Base-by-base conservation (phyloP, 1,140 invertebrate genomes). In the Eriocheir sinensis region DNA sequence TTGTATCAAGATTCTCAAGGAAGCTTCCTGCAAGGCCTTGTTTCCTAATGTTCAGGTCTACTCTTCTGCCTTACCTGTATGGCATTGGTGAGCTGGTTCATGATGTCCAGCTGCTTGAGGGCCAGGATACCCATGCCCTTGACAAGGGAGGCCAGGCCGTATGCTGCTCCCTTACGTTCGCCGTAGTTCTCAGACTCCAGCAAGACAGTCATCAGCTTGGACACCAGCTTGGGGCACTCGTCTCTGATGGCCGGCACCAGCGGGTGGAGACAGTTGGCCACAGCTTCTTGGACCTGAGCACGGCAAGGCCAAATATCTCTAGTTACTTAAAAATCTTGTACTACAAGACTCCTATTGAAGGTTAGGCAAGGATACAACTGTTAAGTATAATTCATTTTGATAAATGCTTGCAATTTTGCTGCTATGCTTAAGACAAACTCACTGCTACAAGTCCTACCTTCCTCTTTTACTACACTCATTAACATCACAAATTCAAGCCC, bases 21-120 rank as follows among this genome's bases (percentile, higher is more conserved):
- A n/a, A n/a, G n/a, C n/a, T n/a, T n/a, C n/a, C n/a, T n/a, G n/a
- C n/a, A n/a, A n/a, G n/a, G n/a, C n/a, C n/a, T n/a, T n/a, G n/a
- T n/a, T n/a, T n/a, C n/a, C n/a, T n/a, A n/a, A n/a, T n/a, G n/a
- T n/a, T n/a, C n/a, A n/a, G n/a, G n/a, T n/a, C n/a, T n/a, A n/a
- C n/a, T n/a, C n/a, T n/a, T n/a, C n/a, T n/a, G n/a, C n/a, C 99
- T 99, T 96, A 99, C 98, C 96, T 99, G 99, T 96, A 99, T 99
- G 94, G 99, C 99, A 89, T 98, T 98, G 0, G 99, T 99, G 40
- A 99, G 97, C 93, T 98, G 99, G 0, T 98, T 98, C 98, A 99
- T 99, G 36, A 99, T 99, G 96, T 99, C 98, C 60, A 99, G 97
- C 96, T 99, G 99, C 96, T 99, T 99, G 17, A 99, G 97, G 0